Conservation (phyloP, 1,140 invertebrate genomes). For the Sycobia sp. region DNA sequence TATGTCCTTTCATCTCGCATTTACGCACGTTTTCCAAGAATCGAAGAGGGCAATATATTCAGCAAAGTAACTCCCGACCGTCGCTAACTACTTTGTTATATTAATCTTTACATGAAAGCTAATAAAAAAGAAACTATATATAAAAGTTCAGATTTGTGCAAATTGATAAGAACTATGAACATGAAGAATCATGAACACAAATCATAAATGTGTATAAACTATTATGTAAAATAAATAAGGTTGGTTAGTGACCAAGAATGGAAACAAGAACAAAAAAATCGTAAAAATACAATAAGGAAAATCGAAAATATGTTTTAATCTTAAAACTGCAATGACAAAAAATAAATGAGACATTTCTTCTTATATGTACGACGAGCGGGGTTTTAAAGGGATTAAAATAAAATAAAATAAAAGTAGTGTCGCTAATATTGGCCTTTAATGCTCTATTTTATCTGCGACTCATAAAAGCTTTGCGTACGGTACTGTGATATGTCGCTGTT, state of each 20-base stretch:
- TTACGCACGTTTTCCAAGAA: too few relatives aligned
- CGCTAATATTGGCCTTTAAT: slow-evolving; percentile 47
- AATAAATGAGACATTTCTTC: slow-evolving; percentile 18
- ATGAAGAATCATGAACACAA: slow-evolving; percentile 38
- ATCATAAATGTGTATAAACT: slow-evolving; percentile 32
- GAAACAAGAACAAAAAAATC: slow-evolving; percentile 26
- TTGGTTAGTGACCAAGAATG: slow-evolving; percentile 29
- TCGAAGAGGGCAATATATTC: too few relatives aligned
- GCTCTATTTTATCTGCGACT: slow-evolving; percentile 53
- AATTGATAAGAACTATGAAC: slow-evolving; percentile 35
- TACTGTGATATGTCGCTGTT: slow-evolving; percentile 56
- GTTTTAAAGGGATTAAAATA: slow-evolving; percentile 21
- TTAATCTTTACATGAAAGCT: slow-evolving; percentile 40
- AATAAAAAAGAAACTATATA: slow-evolving; percentile 23
- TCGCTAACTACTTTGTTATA: slow-evolving; percentile 51
- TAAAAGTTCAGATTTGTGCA: slow-evolving; percentile 40
- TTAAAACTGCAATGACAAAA: slow-evolving; percentile 11
- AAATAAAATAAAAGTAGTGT: slow-evolving; percentile 39
- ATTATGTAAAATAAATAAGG: slow-evolving; percentile 24
- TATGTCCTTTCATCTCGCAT: too few relatives aligned
- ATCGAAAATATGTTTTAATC: slow-evolving; percentile 17
- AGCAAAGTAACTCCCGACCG: slow-evolving; percentile 25
- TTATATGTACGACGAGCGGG: slow-evolving; percentile 25
- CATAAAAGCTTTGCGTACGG: slow-evolving; percentile 53
- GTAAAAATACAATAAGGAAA: slow-evolving; percentile 22